phyloP scores from a whole-genome alignment of 2,113 vertebrate species.

The Toxostoma redivivum region DNA sequence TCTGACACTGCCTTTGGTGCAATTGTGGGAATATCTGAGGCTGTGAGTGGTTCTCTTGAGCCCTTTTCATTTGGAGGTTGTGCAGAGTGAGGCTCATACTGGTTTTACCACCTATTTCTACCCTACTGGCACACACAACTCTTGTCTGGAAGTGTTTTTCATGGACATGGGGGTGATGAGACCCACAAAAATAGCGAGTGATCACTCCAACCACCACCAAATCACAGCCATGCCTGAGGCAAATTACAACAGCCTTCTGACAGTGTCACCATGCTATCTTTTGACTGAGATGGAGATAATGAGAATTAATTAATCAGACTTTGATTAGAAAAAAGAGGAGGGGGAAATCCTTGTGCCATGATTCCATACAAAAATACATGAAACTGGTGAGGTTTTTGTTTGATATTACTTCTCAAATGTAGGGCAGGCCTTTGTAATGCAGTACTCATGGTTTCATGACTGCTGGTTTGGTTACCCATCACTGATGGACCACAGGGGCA shows the following conservation, averaged over 20 bases:
- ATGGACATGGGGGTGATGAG: not conserved
- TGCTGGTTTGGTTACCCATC: not conserved
- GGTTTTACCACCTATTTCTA: not conserved
- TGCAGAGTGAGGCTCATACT: not conserved
- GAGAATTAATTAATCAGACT: conserved; percentile 64
- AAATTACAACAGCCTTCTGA: conserved; percentile 33
- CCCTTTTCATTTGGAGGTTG: not conserved
- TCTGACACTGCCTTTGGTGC: not conserved
- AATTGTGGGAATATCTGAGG: not conserved
- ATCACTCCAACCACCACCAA: not conserved
- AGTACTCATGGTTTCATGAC: rapidly evolving
- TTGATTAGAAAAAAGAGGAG: conserved; percentile 41
- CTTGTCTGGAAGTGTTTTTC: not conserved
- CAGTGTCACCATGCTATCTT: conserved; percentile 40
- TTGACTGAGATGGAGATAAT: conserved; percentile 58
- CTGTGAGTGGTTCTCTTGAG: not conserved
- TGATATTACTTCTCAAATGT: not conserved
- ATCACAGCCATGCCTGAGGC: conserved; percentile 41
- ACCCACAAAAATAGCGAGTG: not conserved
- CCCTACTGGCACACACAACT: not conserved
- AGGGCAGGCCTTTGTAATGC: not conserved
- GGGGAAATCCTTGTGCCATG: not conserved
- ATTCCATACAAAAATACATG: not conserved
- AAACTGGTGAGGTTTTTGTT: not conserved
- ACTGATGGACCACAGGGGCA: not conserved